Conservation (phyloP, 2,113 vertebrate genomes). For the Galemys pyrenaicus region DNA sequence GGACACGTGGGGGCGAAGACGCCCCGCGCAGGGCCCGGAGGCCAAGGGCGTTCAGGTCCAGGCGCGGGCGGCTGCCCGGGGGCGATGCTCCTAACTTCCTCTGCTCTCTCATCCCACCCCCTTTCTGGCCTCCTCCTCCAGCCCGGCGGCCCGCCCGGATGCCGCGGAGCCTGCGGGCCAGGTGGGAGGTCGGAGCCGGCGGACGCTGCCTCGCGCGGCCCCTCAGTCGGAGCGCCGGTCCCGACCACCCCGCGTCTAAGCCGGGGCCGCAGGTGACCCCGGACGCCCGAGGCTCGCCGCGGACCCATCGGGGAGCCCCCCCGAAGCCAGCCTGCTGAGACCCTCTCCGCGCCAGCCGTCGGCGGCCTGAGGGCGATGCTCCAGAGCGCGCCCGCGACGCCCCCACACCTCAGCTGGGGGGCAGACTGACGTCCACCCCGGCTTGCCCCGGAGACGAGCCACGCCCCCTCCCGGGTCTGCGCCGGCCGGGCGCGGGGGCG, state of each 20-base stretch:
- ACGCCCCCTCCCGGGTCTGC: conserved; percentile 36
- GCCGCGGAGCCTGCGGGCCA: background rate
- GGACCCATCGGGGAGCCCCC: background rate
- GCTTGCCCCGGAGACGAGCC: background rate
- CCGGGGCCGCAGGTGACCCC: background rate
- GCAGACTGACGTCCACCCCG: background rate
- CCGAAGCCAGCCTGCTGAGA: background rate
- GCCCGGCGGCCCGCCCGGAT: background rate
- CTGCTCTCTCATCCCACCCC: background rate
- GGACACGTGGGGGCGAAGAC: background rate
- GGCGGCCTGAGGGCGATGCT: background rate
- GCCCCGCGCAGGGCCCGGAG: background rate
- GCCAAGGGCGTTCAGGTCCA: background rate
- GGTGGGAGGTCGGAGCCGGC: background rate
- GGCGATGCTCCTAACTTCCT: background rate
- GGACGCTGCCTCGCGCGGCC: background rate
- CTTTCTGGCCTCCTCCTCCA: conserved; percentile 32
- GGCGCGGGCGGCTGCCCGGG: background rate
- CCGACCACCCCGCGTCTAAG: background rate
- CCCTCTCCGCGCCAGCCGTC: background rate
- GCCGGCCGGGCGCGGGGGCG: background rate
- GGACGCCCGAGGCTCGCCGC: background rate
- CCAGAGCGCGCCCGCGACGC: no score
- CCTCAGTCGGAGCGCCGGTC: background rate
- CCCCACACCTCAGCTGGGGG: background rate